Conservation (phyloP, 2,888 invertebrate genomes). For the Xanthostigma xanthostigma region DNA sequence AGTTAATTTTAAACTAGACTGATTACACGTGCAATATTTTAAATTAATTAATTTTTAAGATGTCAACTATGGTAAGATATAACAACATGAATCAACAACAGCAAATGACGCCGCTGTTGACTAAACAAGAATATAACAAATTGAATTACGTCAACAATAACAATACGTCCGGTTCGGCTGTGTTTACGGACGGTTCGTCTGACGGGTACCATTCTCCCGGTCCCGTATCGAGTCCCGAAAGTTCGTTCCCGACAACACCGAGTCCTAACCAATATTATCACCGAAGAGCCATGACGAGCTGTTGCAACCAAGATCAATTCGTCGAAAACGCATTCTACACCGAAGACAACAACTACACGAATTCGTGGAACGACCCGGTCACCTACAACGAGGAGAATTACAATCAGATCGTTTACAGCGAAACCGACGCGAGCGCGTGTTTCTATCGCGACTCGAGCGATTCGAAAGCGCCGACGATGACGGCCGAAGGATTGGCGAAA, state of each 20-base stretch:
- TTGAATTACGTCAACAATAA: neutral
- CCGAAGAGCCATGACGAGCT: no score
- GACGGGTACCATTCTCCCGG: slow-evolving; percentile 25
- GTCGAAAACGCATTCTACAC: slow-evolving; percentile 6
- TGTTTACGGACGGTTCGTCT: slow-evolving; percentile 22
- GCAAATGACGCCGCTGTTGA: no score
- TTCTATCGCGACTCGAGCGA: slow-evolving; percentile 1
- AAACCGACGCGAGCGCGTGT: neutral
- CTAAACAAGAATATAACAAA: neutral
- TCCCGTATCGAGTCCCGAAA: slow-evolving; percentile 24
- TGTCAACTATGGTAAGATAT: no score
- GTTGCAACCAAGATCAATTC: no score
- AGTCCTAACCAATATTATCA: neutral
- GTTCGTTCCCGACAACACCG: slow-evolving; percentile 4
- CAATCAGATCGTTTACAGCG: slow-evolving; percentile 17
- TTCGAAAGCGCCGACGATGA: no score
- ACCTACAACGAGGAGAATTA: slow-evolving; percentile 25
- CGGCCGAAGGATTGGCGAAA: no score
- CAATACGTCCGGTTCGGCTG: slow-evolving; percentile 1
- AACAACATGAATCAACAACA: no score
- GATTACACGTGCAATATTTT: no score
- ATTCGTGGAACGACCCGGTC: slow-evolving; percentile 16
- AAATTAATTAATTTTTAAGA: no score
- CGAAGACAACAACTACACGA: slow-evolving; percentile 21
- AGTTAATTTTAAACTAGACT: no score